Evolutionary conservation across 2,113 vertebrate species (phyloP), one percentile per base, ranked within the genome.

Genomic region (Gobiocypris rarus): DNA sequence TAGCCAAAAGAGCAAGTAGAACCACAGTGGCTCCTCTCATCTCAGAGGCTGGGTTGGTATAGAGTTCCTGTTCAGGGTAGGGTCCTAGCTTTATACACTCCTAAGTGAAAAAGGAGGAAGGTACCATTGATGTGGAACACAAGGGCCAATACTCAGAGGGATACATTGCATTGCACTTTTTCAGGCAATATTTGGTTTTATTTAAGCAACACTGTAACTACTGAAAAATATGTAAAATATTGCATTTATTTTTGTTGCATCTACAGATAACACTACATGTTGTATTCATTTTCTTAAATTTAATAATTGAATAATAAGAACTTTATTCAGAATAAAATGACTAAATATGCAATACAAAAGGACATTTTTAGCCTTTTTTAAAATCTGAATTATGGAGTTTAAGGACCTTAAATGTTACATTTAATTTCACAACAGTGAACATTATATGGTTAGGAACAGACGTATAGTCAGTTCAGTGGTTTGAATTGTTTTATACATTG

Each of bases 11-110:
- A 87, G 87, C 89, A 56, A 93, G 73, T 84, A 92, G 83, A 85
- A 92, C 61, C 75, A 93, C 73, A 70, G 84, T 80, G 52, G 88
- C 77, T 86, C 88, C 34, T 91, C 89, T 93, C 94, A 95, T 95
- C 84, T 92, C 92, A 89, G 86, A 93, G 88, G 76, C 79, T 91
- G 26, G 79, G 88, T 89, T 90, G 88, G 88, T 86, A 75, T 88
- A 86, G 85, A 80, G 81, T 82, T 79, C 14, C 58, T 75, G 45
- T 86, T 71, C 50, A 65, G 24, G 9, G 86, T 22, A 70, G 5
- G 41, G 9, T 54, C 83, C 59, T 74, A 74, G 70, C 91, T 93
- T 93, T 94, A 94, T 94, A 93, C 89, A 85, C 82, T 91, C 79
- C 84, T 8, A 22, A 80, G 76, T 67, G 59, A 28, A 85, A 61